A percentile compares a stretch with the other conserved stretches of the same genome.
Evolutionary conservation across 2,113 vertebrate genomes (phyloP).

Genomic region (Vombatus ursinus): DNA sequence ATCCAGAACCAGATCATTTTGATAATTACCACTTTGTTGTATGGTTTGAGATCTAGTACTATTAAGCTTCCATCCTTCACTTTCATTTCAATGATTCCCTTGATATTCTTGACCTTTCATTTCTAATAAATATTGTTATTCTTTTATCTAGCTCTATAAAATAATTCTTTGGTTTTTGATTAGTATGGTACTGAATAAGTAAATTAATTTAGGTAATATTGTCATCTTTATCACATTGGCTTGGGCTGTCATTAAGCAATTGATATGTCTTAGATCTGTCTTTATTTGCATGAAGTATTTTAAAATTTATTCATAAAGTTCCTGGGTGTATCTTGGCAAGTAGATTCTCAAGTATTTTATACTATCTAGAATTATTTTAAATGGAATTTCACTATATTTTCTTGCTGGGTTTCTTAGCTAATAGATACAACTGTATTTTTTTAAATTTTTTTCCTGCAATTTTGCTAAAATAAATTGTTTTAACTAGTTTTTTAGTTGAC

Average conservation of each 20-base stretch:
- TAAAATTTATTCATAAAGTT: background rate
- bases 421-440: background rate
- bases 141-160: background rate
- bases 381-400: background rate
- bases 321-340: background rate
- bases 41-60: background rate
- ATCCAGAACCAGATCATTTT: background rate
- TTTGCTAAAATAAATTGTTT: background rate
- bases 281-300: background rate
- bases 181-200: background rate
- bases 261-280: background rate
- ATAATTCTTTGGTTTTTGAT: background rate
- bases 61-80: background rate
- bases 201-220: background rate
- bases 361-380: background rate
- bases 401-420: background rate
- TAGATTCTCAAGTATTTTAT: background rate
- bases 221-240: background rate
- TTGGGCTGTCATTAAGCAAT: background rate
- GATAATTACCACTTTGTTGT: background rate
- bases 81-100: background rate
- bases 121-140: background rate
- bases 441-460: background rate
- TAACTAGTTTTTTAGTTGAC: background rate
- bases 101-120: background rate